phyloP scores from a whole-genome alignment of 1,140 invertebrate genomes.

The Drosophila kurseongensis region DNA sequence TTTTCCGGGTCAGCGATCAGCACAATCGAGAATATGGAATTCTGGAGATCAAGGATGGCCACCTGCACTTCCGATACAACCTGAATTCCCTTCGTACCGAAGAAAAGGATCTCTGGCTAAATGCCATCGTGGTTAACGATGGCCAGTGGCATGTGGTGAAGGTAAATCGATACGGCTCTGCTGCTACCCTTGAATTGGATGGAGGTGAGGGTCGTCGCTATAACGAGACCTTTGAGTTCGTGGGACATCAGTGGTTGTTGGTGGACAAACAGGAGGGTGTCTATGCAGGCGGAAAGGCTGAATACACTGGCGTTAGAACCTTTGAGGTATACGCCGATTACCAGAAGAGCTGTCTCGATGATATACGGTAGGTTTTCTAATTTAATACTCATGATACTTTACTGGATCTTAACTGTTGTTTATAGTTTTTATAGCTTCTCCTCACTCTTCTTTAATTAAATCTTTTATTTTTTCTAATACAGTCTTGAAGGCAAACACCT shows the following conservation, averaged over 20 bases:
- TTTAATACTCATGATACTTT: not conserved
- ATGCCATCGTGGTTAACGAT: constrained; percentile 95
- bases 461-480: not conserved
- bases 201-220: constrained; percentile 97
- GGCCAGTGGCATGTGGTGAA: constrained; percentile 98
- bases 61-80: constrained; percentile 96
- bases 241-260: constrained; percentile 95
- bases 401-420: not conserved
- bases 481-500: constrained; percentile 96
- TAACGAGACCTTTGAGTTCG: constrained; percentile 96
- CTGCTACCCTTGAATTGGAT: constrained; percentile 96
- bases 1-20: constrained; percentile 96
- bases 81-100: constrained; percentile 95
- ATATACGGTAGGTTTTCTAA: constrained; percentile 87
- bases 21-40: constrained; percentile 98
- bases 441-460: not conserved
- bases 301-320: constrained; percentile 95
- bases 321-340: constrained; percentile 98
- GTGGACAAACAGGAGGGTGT: constrained; percentile 98
- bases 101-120: constrained; percentile 95
- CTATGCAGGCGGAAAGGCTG: constrained; percentile 97
- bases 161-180: constrained; percentile 95
- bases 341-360: constrained; percentile 90
- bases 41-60: constrained; percentile 96
- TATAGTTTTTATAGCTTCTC: too few species aligned